Percentiles rank a stretch among this genome's conserved stretches.
phyloP scores from a whole-genome alignment of 1,140 invertebrate genomes.

The Aphis gossypii region DNA sequence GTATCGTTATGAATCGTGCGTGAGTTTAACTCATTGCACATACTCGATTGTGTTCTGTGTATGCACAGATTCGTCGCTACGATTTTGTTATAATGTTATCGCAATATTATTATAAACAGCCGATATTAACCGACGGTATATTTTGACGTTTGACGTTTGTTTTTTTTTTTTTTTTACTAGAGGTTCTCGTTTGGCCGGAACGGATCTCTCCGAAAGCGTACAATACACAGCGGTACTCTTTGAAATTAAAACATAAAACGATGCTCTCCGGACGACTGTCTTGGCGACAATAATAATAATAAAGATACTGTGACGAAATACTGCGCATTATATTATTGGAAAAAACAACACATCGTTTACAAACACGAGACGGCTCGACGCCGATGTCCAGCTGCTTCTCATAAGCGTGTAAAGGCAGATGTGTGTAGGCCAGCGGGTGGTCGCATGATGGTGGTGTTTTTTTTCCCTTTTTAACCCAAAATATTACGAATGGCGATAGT shows the following conservation, averaged over 20 bases:
- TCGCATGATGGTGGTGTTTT: not conserved
- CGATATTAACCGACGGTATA: too few relatives aligned
- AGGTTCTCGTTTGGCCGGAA: too few relatives aligned
- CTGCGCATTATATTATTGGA: not conserved
- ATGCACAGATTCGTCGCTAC: too few relatives aligned
- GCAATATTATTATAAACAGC: too few relatives aligned
- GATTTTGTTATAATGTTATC: too few relatives aligned
- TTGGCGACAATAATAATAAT: not conserved
- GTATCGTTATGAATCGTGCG: not conserved
- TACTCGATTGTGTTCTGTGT: too few relatives aligned
- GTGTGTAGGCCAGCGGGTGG: not conserved
- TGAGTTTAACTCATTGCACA: too few relatives aligned
- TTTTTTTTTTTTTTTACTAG: too few relatives aligned
- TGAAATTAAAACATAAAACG: too few relatives aligned
- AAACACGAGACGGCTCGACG: not conserved
- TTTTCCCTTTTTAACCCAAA: not conserved
- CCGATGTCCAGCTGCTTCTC: not conserved
- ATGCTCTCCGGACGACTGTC: not conserved
- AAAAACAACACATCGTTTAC: not conserved
- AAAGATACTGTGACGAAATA: not conserved
- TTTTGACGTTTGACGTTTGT: too few relatives aligned
- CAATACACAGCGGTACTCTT: too few relatives aligned
- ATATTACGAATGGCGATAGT: not conserved
- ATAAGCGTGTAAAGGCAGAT: not conserved
- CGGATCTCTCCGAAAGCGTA: not conserved